Conservation (phyloP, 2,888 invertebrate species). For the Himalopsyche tibetana region DNA sequence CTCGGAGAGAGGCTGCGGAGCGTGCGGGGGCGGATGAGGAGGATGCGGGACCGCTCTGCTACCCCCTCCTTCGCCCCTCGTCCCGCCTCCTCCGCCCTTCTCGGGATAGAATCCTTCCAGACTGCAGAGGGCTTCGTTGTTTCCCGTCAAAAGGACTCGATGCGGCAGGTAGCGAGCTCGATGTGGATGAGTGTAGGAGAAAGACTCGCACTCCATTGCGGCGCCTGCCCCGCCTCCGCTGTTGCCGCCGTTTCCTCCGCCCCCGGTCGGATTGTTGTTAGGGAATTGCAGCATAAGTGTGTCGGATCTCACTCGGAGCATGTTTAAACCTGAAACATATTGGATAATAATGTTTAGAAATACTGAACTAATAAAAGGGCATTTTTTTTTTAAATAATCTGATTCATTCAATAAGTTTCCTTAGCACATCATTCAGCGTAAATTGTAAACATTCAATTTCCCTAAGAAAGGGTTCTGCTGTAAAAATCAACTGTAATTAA, state of each 20-base stretch:
- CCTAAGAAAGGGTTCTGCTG: background rate
- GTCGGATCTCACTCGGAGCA: conserved; percentile 71
- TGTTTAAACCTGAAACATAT: conserved; percentile 72
- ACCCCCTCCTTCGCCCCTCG: background rate
- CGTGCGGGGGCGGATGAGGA: conserved; percentile 64
- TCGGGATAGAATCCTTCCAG: conserved; percentile 68
- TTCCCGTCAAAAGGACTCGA: conserved; percentile 48
- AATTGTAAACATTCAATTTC: background rate
- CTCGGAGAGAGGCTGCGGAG: conserved; percentile 65
- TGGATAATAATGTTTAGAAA: background rate
- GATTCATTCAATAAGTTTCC: background rate
- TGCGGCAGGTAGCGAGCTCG: conserved; percentile 70
- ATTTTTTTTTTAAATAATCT: background rate
- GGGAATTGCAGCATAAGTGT: conserved; percentile 64
- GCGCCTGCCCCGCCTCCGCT: conserved; percentile 68
- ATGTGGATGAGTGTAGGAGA: conserved; percentile 70
- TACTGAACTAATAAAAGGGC: background rate
- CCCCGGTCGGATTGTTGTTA: conserved; percentile 66
- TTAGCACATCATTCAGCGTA: background rate
- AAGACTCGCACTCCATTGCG: conserved; percentile 89
- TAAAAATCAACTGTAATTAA: too few species aligned
- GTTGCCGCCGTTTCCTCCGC: conserved; percentile 67
- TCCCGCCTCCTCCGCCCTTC: conserved; percentile 23
- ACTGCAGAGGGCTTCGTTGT: conserved; percentile 69
- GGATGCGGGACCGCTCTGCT: conserved; percentile 65